These are phyloP conservation scores for Marasmarcha lunaedactyla DNA, from an alignment of 2,888 invertebrate species.

Conservation along the genomic window DNA sequence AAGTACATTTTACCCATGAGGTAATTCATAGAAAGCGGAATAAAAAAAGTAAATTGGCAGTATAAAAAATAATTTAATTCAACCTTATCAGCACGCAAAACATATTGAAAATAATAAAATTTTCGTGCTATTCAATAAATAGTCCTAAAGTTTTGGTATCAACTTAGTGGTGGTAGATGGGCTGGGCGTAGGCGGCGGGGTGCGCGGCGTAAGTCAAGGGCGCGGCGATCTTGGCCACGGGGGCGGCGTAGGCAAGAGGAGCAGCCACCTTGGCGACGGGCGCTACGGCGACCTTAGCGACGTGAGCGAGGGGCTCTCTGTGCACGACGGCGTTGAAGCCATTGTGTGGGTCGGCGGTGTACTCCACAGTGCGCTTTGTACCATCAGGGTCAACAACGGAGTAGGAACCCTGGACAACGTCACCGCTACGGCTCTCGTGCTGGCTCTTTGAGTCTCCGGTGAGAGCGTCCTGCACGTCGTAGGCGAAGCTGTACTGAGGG, in stretches of 20 bases:
- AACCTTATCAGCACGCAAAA: background rate
- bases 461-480: constrained; percentile 50
- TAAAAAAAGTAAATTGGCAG: background rate
- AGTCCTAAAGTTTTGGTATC: constrained; percentile 35
- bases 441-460: constrained; percentile 48
- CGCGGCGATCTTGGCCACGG: constrained; percentile 1
- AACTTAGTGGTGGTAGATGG: constrained; percentile 45
- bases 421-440: constrained; percentile 32
- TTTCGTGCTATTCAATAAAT: background rate
- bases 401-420: constrained; percentile 44
- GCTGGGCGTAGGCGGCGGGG: too few species aligned
- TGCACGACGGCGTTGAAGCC: constrained; percentile 17
- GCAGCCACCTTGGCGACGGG: constrained; percentile 34
- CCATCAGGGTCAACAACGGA: constrained; percentile 52
- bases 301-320: constrained; percentile 12
- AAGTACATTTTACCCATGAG: too few species aligned
- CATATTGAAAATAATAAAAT: background rate
- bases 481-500: constrained; percentile 32
- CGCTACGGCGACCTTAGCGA: constrained; percentile 20
- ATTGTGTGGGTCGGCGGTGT: constrained; percentile 46
- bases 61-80: constrained; percentile 1
- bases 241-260: constrained; percentile 27
- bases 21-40: too few species aligned
- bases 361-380: constrained; percentile 45
- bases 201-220: too few species aligned